These are phyloP conservation scores for Smittia sp. DNA, from an alignment of 2,888 invertebrate species.

Conservation along the genomic window DNA sequence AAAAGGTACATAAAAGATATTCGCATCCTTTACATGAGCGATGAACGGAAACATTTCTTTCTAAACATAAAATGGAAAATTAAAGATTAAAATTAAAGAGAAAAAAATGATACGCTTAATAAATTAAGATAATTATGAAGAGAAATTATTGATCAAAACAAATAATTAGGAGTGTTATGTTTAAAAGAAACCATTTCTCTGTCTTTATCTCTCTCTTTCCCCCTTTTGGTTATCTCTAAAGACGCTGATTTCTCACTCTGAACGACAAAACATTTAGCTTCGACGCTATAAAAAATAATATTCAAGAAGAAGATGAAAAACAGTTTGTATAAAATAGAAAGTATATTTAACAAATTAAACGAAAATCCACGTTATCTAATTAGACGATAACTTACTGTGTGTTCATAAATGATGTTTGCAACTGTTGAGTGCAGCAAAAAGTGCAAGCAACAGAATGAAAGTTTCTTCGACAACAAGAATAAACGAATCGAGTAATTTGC, in stretches of 20 bases:
- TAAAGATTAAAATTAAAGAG: neutral
- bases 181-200: no score
- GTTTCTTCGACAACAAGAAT: no score
- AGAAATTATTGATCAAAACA: neutral
- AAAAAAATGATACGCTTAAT: slow-evolving; percentile 25
- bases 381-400: slow-evolving; percentile 3
- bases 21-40: no score
- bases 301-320: neutral
- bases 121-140: slow-evolving; percentile 10
- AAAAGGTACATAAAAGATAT: no score
- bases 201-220: no score
- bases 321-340: slow-evolving; percentile 3
- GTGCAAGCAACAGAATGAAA: neutral
- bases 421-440: neutral
- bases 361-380: neutral
- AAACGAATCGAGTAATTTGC: no score
- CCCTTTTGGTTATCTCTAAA: no score
- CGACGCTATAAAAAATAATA: neutral
- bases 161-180: no score
- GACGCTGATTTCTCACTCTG: neutral
- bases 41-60: no score
- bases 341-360: slow-evolving; percentile 2
- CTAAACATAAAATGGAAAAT: no score
- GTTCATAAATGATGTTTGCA: slow-evolving; percentile 10
- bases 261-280: neutral